phyloP scores from a whole-genome alignment of 2,888 invertebrate genomes.

The Monochamus alternatus region DNA sequence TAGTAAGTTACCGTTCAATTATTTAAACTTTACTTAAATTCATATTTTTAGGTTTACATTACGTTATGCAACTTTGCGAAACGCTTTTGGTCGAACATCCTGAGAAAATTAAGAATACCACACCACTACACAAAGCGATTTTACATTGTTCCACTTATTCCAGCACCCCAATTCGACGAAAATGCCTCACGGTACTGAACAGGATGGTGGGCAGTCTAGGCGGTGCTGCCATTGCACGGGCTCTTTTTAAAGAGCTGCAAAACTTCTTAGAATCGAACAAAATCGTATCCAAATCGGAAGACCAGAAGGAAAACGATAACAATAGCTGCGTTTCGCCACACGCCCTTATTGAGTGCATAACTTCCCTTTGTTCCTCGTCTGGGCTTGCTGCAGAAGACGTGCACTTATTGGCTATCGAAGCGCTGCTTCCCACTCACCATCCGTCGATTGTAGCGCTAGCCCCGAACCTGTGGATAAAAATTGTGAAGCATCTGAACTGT shows the following conservation, averaged over 20 bases:
- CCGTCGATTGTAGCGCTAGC: constrained; percentile 77
- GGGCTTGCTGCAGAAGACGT: constrained; percentile 72
- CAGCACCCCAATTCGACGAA: constrained; percentile 76
- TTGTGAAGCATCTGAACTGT: constrained; percentile 75
- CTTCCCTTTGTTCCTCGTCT: constrained; percentile 68
- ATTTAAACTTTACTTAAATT: neutral
- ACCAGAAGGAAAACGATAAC: constrained; percentile 69
- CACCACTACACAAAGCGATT: constrained; percentile 81
- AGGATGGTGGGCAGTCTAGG: constrained; percentile 74
- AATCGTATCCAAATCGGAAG: constrained; percentile 66
- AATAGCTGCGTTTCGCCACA: constrained; percentile 73
- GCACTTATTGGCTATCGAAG: constrained; percentile 77
- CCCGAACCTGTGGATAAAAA: constrained; percentile 80
- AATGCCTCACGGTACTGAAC: constrained; percentile 77
- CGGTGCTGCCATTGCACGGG: constrained; percentile 77
- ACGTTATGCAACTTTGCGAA: constrained; percentile 84
- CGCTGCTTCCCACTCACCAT: constrained; percentile 84
- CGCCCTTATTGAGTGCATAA: constrained; percentile 68
- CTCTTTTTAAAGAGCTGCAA: constrained; percentile 79
- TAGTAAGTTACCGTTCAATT: constrained; percentile 64
- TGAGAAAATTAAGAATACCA: constrained; percentile 77
- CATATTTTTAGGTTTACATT: constrained; percentile 74
- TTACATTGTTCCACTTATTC: constrained; percentile 78
- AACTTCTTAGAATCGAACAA: constrained; percentile 79
- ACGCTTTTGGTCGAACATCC: constrained; percentile 81